Percentiles rank a stretch among this genome's conserved stretches.
These are phyloP conservation scores for Silurus aristotelis DNA, from an alignment of 2,797 vertebrate species.

Conservation along the genomic window DNA sequence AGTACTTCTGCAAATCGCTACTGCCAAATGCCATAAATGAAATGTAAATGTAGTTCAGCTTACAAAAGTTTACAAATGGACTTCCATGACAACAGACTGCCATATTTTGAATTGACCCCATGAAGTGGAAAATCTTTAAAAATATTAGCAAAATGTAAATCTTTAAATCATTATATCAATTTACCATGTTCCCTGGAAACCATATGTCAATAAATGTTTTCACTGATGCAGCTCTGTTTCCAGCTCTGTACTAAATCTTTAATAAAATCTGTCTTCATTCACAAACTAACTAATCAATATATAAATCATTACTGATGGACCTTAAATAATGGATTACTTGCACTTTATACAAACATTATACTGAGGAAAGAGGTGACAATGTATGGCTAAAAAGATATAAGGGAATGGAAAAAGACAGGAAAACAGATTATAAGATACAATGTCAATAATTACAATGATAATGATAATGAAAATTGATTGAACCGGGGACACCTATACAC, in stretches of 20 bases:
- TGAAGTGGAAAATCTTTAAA: background rate
- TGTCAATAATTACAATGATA: background rate
- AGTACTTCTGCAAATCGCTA: no score
- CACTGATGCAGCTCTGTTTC: slow-evolving; percentile 66
- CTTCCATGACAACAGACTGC: background rate
- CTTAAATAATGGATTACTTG: slow-evolving; percentile 49
- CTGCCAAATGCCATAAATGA: no score
- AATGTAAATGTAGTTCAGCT: background rate
- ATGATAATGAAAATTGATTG: background rate
- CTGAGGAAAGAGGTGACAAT: slow-evolving; percentile 2
- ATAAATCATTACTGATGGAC: slow-evolving; percentile 61
- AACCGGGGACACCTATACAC: background rate
- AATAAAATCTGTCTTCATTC: slow-evolving; percentile 63
- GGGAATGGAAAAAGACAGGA: background rate
- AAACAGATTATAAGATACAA: background rate
- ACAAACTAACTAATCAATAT: slow-evolving; percentile 66
- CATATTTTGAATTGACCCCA: background rate
- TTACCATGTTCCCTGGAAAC: background rate
- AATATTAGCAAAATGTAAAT: background rate
- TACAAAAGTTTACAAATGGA: slow-evolving; percentile 23
- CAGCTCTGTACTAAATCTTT: slow-evolving; percentile 53
- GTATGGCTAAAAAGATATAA: background rate
- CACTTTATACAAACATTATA: slow-evolving; percentile 31
- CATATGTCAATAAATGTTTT: slow-evolving; percentile 46
- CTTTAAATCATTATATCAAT: background rate